phyloP scores from a whole-genome alignment of 2,113 vertebrate genomes.

The Malurus alboscapulatus region DNA sequence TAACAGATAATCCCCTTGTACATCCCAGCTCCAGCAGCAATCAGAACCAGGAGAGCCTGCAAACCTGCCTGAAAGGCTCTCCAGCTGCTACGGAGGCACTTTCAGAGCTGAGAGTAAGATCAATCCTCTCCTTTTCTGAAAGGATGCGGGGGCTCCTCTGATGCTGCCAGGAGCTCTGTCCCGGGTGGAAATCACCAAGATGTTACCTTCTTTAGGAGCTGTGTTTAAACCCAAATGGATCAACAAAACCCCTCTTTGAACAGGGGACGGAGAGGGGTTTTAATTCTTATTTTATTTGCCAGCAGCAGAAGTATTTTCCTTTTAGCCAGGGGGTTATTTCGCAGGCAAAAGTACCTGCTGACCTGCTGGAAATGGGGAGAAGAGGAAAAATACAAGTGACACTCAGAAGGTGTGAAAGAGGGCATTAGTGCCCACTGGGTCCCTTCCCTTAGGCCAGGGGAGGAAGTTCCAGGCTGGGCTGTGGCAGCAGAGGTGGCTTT shows the following conservation, averaged over 20 bases:
- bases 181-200: rapidly evolving
- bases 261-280: background rate
- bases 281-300: background rate
- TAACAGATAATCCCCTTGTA: conserved; percentile 49
- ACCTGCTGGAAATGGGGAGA: background rate
- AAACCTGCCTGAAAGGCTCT: conserved; percentile 54
- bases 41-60: conserved; percentile 33
- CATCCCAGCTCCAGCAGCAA: conserved; percentile 37
- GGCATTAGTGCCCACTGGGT: background rate
- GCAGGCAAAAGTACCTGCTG: background rate
- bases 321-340: background rate
- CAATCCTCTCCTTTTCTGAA: background rate
- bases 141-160: background rate
- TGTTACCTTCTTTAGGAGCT: background rate
- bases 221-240: background rate
- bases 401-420: background rate
- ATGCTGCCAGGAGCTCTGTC: background rate
- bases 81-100: background rate
- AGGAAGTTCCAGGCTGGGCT: background rate
- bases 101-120: conserved; percentile 22
- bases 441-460: background rate
- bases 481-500: background rate
- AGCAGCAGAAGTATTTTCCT: background rate
- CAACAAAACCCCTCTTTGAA: background rate
- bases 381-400: background rate